Percentiles rank a stretch among this genome's conserved stretches.
These are phyloP conservation scores for Akabosia matsudoensis DNA, from an alignment of 1,140 invertebrate genomes.

Conservation along the genomic window DNA sequence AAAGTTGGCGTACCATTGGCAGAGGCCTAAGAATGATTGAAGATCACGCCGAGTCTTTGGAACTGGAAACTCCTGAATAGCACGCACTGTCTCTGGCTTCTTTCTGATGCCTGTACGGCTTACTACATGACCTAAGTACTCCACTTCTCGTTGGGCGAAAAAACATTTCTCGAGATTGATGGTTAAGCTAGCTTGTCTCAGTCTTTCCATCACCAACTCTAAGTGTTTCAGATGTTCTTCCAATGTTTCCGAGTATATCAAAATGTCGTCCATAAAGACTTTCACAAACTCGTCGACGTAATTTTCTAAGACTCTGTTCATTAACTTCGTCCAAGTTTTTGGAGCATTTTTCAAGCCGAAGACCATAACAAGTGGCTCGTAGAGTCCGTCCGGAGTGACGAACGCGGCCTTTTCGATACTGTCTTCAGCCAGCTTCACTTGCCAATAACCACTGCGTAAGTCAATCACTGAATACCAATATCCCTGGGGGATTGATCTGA, in stretches of 20 bases:
- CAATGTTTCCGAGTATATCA: slow-evolving; percentile 21
- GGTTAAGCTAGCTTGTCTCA: slow-evolving; percentile 33
- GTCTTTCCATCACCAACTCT: slow-evolving; percentile 27
- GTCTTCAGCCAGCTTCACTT: slow-evolving; percentile 41
- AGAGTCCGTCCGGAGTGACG: too few species aligned
- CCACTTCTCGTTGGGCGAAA: slow-evolving; percentile 50
- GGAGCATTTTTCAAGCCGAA: slow-evolving; percentile 47
- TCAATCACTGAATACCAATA: slow-evolving; percentile 21
- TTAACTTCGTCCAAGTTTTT: slow-evolving; percentile 40
- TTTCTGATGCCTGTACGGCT: slow-evolving; percentile 51
- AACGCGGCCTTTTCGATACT: too few species aligned
- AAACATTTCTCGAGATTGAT: slow-evolving; percentile 12
- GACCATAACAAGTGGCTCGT: slow-evolving; percentile 44
- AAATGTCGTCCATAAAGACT: slow-evolving; percentile 34
- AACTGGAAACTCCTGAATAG: slow-evolving; percentile 50
- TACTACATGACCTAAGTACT: slow-evolving; percentile 53
- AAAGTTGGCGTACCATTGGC: slow-evolving; percentile 53
- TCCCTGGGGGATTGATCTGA: not conserved
- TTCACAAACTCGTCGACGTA: slow-evolving; percentile 17
- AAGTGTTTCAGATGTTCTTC: slow-evolving; percentile 35
- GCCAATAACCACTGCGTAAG: slow-evolving; percentile 32
- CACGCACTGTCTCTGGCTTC: slow-evolving; percentile 51
- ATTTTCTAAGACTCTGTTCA: slow-evolving; percentile 21
- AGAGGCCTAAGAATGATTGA: slow-evolving; percentile 53
- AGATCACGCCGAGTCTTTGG: slow-evolving; percentile 51